Evolutionary conservation across 2,888 invertebrate genomes (phyloP).

Genomic region (Netelia virgata): DNA sequence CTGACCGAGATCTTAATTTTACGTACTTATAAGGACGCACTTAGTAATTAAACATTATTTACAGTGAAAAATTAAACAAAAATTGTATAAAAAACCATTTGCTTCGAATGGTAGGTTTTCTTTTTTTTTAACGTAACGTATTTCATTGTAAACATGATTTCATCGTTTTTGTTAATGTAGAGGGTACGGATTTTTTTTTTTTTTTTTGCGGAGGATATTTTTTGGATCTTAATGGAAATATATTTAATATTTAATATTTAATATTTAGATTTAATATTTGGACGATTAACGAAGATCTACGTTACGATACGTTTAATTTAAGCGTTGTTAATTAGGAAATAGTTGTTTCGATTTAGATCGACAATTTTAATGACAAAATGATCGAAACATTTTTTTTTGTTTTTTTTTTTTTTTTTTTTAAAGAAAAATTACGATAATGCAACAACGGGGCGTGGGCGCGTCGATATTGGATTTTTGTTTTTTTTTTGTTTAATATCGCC

Average conservation of each 20-base stretch:
- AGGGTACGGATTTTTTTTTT: not conserved
- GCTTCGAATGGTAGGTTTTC: slow-evolving; percentile 26
- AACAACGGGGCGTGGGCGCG: no score
- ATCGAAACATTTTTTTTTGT: not conserved
- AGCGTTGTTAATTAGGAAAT: no score
- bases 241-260: not conserved
- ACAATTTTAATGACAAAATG: no score
- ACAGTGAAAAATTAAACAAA: slow-evolving; percentile 39
- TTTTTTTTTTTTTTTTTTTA: slow-evolving; percentile 1
- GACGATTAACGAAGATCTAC: no score
- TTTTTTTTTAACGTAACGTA: slow-evolving; percentile 51
- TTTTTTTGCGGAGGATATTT: not conserved
- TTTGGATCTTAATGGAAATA: not conserved
- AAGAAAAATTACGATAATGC: not conserved
- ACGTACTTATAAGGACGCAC: slow-evolving; percentile 75
- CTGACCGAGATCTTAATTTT: slow-evolving; percentile 76
- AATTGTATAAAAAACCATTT: slow-evolving; percentile 44
- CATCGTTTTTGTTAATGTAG: slow-evolving; percentile 37
- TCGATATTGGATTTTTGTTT: no score
- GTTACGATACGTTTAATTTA: no score
- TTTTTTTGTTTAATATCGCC: no score
- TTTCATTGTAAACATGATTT: slow-evolving; percentile 63
- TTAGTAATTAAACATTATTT: slow-evolving; percentile 68
- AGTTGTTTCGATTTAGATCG: no score
- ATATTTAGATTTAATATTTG: no score